Percentiles rank a stretch among this genome's conserved stretches.
These are phyloP conservation scores for Sisor rabdophorus DNA, from an alignment of 2,113 vertebrate species.

Conservation along the genomic window DNA sequence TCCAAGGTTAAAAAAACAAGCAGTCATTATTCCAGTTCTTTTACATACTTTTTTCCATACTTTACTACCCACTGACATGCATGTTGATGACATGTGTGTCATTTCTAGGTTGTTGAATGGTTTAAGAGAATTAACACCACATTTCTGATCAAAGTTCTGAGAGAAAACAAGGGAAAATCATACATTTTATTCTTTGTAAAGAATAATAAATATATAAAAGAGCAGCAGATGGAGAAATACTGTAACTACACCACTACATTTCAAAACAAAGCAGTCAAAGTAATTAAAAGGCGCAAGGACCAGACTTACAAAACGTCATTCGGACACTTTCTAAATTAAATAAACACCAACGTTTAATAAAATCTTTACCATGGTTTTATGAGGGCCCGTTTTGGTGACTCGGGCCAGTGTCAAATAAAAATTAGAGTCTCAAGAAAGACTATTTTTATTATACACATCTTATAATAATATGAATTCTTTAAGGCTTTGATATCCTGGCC, in stretches of 20 bases:
- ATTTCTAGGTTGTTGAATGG: no score
- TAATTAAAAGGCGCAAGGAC: not conserved
- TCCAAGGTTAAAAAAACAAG: not conserved
- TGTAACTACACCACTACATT: not conserved
- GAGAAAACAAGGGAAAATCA: no score
- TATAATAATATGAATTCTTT: slow-evolving; percentile 18
- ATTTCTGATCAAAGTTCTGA: no score
- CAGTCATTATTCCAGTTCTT: not conserved
- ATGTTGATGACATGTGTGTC: no score
- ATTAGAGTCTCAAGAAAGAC: not conserved
- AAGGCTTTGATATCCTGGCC: not conserved
- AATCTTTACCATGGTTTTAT: slow-evolving; percentile 1
- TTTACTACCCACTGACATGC: not conserved
- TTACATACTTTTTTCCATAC: not conserved
- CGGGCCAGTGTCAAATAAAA: slow-evolving; percentile 7
- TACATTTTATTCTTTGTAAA: not conserved
- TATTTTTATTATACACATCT: slow-evolving; percentile 17
- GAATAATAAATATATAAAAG: not conserved
- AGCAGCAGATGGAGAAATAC: not conserved
- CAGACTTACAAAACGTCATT: slow-evolving; percentile 15
- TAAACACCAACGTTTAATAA: slow-evolving; percentile 29
- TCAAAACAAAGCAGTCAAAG: not conserved
- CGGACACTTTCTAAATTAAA: slow-evolving; percentile 28
- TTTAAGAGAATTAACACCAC: not conserved
- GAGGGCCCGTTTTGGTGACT: not conserved